Evolutionary conservation across 1,140 invertebrate genomes (phyloP), one percentile per base, ranked within the genome.

Genomic region (Chlorops oryzae): DNA sequence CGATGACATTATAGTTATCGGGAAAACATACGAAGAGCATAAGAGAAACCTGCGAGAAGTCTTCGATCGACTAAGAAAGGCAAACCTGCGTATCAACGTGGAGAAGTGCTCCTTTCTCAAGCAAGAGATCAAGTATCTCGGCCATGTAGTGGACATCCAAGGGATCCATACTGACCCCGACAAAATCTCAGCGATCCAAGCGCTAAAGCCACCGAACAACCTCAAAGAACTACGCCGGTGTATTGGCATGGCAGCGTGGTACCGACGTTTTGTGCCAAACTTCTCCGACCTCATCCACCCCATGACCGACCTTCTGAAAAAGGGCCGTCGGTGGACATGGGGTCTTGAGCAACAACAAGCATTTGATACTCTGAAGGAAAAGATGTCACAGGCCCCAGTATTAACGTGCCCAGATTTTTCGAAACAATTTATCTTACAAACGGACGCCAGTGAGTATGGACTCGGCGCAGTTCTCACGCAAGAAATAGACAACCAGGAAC

Each of bases 1-100:
- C 0, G 70, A 75, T 38, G 73, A 76, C 46, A 57, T 75, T 3
- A 61, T 0, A n/a, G n/a, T n/a, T n/a, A n/a, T n/a, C n/a, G n/a
- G n/a, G n/a, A n/a, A n/a, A n/a, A n/a, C n/a, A n/a, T n/a, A n/a
- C n/a, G n/a, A n/a, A n/a, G n/a, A n/a, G n/a, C n/a, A n/a, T n/a
- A n/a, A n/a, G n/a, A n/a, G n/a, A n/a, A n/a, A n/a, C n/a, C n/a
- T n/a, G n/a, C n/a, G n/a, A n/a, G n/a, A n/a, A n/a, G n/a, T n/a
- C n/a, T n/a, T n/a, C n/a, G n/a, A n/a, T n/a, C n/a, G n/a, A n/a
- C n/a, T n/a, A n/a, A n/a, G n/a, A n/a, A n/a, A n/a, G n/a, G n/a
- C n/a, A n/a, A n/a, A n/a, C n/a, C n/a, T n/a, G n/a, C n/a, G n/a
- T n/a, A n/a, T n/a, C n/a, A n/a, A n/a, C n/a, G n/a, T n/a, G n/a